Evolutionary conservation across 2,888 invertebrate species (phyloP).

Genomic region (Calliscelio sp.): DNA sequence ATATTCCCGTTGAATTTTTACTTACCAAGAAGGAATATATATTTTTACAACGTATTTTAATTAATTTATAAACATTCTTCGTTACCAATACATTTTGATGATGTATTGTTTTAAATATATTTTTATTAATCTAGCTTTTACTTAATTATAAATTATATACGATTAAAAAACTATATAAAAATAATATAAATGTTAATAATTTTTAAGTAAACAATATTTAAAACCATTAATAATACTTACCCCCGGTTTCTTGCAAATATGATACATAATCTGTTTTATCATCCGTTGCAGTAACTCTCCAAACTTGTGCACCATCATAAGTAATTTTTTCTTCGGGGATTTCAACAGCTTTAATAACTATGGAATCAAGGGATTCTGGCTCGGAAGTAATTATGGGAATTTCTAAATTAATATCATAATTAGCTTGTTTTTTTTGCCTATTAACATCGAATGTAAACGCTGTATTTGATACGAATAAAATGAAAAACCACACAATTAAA

Average conservation of each 20-base stretch:
- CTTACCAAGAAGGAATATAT: too few relatives aligned
- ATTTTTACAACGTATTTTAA: too few relatives aligned
- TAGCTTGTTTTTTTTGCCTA: constrained; percentile 16
- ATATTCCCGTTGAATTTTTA: too few relatives aligned
- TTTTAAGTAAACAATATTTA: too few relatives aligned
- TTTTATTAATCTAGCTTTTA: too few relatives aligned
- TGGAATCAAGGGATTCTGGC: constrained; percentile 73
- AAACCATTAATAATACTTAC: too few relatives aligned
- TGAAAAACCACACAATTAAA: constrained; percentile 50
- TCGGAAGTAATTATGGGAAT: constrained; percentile 76
- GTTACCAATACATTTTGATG: too few relatives aligned
- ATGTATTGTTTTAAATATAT: too few relatives aligned
- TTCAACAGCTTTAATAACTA: constrained; percentile 77
- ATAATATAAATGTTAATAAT: too few relatives aligned
- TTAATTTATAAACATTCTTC: too few relatives aligned
- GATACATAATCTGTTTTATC: constrained; percentile 87
- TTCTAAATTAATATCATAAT: constrained; percentile 49
- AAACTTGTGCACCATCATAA: constrained; percentile 92
- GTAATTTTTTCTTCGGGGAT: constrained; percentile 86
- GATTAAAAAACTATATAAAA: too few relatives aligned
- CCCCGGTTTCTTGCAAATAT: constrained; percentile 87
- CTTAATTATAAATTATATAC: too few relatives aligned
- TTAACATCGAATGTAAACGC: constrained; percentile 56
- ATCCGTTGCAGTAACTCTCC: constrained; percentile 89
- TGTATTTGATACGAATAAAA: constrained; percentile 41